Base-by-base conservation (phyloP, 2,888 invertebrate genomes). In the Uloborus plumipes region DNA sequence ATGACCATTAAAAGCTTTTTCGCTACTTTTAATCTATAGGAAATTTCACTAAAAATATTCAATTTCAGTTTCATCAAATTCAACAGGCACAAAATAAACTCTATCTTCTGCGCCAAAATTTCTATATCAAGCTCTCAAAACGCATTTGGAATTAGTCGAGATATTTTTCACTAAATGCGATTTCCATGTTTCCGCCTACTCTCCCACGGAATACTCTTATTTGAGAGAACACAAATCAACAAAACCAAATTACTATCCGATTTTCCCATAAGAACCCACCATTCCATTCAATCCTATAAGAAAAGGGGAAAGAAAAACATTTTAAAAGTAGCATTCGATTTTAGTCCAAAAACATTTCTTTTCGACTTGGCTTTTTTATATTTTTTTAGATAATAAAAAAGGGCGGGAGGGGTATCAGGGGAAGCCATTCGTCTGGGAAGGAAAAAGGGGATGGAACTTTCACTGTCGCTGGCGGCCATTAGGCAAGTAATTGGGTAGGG, bases 121-220 rank as follows among this genome's bases (percentile, higher is more conserved):
- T 7, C 31, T 31, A 31, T 31, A 31, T 7, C 31, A 31, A 31
- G 31, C 7, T 31, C 61, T 61, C 26, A 65, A 78, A 71, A 78
- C 65, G 4, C 7, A 31, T 31, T 31, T 31, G 31, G 7, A 31
- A 31, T 31, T 31, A 31, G 31, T 2, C 2, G 31, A 31, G 78
- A 65, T 65, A 78, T 78, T 78, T 78, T 66, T 69, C 47, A 47
- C 55, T 80, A 80, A 80, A 80, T 80, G 80, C 74, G 49, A 47
- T 80, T 80, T 74, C 62, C 80, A 69, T 80, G 80, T 80, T 58
- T n/a, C n/a, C n/a, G n/a, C n/a, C n/a, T n/a, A n/a, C 15, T 13
- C 62, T 26, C 62, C 64, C 26, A 16, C 13, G 15, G 15, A 7
- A 31, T 22, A 31, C 7, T 7, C 31, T 31, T 31, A 31, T 31